Evolutionary conservation across 2,113 vertebrate species (phyloP).

Genomic region (Dasypus novemcinctus): DNA sequence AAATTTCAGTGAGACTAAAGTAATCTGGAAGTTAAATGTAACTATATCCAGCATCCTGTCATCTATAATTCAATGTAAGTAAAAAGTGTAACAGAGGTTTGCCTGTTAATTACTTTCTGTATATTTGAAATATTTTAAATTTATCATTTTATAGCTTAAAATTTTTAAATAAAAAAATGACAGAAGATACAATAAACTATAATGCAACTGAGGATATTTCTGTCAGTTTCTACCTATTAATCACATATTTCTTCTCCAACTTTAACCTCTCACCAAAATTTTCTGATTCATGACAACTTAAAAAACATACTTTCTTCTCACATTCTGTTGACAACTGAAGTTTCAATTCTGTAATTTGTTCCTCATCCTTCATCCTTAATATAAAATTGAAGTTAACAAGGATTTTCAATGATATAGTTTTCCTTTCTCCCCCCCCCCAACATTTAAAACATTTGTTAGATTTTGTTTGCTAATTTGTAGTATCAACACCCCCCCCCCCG

Average conservation of each 20-base stretch:
- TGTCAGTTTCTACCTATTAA: neutral
- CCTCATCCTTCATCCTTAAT: neutral
- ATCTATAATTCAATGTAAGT: constrained; percentile 47
- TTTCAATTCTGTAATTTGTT: neutral
- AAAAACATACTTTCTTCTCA: neutral
- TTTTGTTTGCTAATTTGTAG: neutral
- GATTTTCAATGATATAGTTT: neutral
- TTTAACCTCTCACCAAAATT: neutral
- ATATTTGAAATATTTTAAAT: neutral
- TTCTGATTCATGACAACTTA: neutral
- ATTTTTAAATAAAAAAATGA: constrained; percentile 19
- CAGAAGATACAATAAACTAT: neutral
- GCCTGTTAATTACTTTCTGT: neutral
- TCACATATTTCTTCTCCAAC: neutral
- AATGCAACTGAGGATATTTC: neutral
- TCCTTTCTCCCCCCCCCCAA: neutral
- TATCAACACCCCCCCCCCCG: neutral
- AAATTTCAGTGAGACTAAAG: constrained; percentile 45
- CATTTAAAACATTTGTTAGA: neutral
- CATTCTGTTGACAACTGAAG: neutral
- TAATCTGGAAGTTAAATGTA: constrained; percentile 64
- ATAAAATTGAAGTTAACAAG: neutral
- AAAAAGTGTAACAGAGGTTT: neutral
- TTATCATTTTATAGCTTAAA: neutral
- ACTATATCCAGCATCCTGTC: constrained; percentile 44